These are phyloP conservation scores for Brachynemurus nebulosus DNA, from an alignment of 2,888 invertebrate genomes.

Conservation along the genomic window DNA sequence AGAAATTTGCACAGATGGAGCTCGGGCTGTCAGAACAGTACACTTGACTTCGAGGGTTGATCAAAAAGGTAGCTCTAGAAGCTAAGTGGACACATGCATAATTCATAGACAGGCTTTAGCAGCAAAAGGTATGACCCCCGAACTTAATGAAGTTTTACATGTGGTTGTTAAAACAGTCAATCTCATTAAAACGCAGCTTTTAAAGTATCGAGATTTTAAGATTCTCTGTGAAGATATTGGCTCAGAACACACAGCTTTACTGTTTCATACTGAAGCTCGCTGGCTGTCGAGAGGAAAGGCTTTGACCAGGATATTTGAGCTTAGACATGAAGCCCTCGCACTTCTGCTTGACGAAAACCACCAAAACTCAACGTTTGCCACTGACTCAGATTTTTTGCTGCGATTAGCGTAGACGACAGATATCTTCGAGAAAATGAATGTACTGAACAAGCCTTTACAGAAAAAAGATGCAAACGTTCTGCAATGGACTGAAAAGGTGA, in stretches of 20 bases:
- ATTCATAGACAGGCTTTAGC: slow-evolving; percentile 21
- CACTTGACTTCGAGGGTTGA: too few species aligned
- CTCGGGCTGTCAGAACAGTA: too few species aligned
- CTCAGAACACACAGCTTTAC: slow-evolving; percentile 19
- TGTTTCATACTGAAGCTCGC: slow-evolving; percentile 21
- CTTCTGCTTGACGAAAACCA: too few species aligned
- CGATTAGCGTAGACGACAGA: too few species aligned
- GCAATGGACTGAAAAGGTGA: too few species aligned
- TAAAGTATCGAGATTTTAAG: slow-evolving; percentile 20
- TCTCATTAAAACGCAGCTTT: slow-evolving; percentile 20
- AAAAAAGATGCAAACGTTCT: too few species aligned
- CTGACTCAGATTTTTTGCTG: too few species aligned
- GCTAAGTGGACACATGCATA: slow-evolving; percentile 17
- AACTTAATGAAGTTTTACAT: slow-evolving; percentile 16
- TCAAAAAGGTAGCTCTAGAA: slow-evolving; percentile 21
- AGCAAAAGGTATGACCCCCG: slow-evolving; percentile 11
- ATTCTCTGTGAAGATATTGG: slow-evolving; percentile 23
- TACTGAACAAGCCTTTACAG: too few species aligned
- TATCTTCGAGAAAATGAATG: too few species aligned
- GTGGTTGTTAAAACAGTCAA: slow-evolving; percentile 19
- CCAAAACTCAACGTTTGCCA: too few species aligned
- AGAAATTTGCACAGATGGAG: too few species aligned
- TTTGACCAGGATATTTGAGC: slow-evolving; percentile 20
- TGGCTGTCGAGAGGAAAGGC: slow-evolving; percentile 21
- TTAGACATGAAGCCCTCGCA: slow-evolving; percentile 15